These are phyloP conservation scores for Drosophila greeni DNA, from an alignment of 2,888 invertebrate species.

Conservation along the genomic window DNA sequence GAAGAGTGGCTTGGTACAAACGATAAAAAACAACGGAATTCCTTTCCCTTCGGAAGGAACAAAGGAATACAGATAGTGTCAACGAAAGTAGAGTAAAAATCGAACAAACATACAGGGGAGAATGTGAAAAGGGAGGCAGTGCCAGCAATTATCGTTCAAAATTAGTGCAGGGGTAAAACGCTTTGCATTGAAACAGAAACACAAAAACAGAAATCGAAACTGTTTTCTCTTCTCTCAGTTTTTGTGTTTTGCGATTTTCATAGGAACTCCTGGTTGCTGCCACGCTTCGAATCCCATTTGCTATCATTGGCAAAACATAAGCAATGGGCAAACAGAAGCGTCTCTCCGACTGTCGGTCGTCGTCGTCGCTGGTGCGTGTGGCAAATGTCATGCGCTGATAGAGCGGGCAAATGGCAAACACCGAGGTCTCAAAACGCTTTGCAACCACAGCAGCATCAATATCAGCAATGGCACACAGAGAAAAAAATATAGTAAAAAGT, in stretches of 20 bases:
- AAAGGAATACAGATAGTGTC: slow-evolving; percentile 29
- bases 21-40: neutral
- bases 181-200: slow-evolving; percentile 31
- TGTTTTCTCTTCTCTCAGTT: neutral
- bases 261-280: slow-evolving; percentile 40
- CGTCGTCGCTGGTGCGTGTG: slow-evolving; percentile 37
- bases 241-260: slow-evolving; percentile 23
- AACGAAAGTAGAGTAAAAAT: slow-evolving; percentile 27
- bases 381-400: slow-evolving; percentile 70
- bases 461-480: slow-evolving; percentile 28
- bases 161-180: slow-evolving; percentile 36
- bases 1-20: slow-evolving; percentile 8
- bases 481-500: slow-evolving; percentile 7
- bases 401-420: slow-evolving; percentile 69
- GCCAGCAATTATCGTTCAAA: slow-evolving; percentile 31
- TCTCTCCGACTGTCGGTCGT: neutral
- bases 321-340: slow-evolving; percentile 30
- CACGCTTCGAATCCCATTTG: slow-evolving; percentile 55
- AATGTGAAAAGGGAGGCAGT: slow-evolving; percentile 7
- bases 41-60: slow-evolving; percentile 7
- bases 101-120: slow-evolving; percentile 27
- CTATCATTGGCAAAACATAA: slow-evolving; percentile 56
- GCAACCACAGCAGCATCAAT: slow-evolving; percentile 57
- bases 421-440: slow-evolving; percentile 50
- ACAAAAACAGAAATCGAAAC: slow-evolving; percentile 4